Conservation (phyloP, 2,888 invertebrate genomes). For the Antitype chi region DNA sequence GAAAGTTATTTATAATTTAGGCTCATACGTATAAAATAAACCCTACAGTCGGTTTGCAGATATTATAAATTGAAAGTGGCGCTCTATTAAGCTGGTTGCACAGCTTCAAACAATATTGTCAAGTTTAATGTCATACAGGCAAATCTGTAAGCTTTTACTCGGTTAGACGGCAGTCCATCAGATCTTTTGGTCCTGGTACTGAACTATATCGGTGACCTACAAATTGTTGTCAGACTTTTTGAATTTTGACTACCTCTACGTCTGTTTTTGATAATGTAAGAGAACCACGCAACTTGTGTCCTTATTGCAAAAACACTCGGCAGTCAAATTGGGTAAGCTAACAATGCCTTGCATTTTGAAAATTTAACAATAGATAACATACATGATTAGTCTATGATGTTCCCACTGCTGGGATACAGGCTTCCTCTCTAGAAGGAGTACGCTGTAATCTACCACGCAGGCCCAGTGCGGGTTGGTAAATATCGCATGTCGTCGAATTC, state of each 20-base stretch:
- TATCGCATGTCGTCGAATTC: too few relatives aligned
- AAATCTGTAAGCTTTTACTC: neutral
- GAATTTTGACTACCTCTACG: neutral
- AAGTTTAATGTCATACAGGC: neutral
- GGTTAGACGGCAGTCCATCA: neutral
- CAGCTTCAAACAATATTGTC: neutral
- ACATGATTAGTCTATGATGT: too few relatives aligned
- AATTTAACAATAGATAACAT: too few relatives aligned
- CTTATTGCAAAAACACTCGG: too few relatives aligned
- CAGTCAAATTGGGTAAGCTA: too few relatives aligned
- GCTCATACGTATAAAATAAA: slow-evolving; percentile 19
- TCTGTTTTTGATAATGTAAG: too few relatives aligned
- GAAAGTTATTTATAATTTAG: slow-evolving; percentile 44
- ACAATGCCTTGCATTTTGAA: too few relatives aligned
- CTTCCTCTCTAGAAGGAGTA: too few relatives aligned
- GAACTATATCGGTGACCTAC: neutral
- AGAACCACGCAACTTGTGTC: too few relatives aligned
- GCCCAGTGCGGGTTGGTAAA: too few relatives aligned
- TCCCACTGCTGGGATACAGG: too few relatives aligned
- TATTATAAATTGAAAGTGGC: slow-evolving; percentile 47
- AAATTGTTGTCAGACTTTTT: neutral
- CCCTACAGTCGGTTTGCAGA: slow-evolving; percentile 20
- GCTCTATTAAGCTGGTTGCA: slow-evolving; percentile 32
- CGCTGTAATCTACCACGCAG: too few relatives aligned
- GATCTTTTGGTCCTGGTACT: neutral